Evolutionary conservation across 1,140 invertebrate species (phyloP).

Genomic region (Caligus rogercresseyi): DNA sequence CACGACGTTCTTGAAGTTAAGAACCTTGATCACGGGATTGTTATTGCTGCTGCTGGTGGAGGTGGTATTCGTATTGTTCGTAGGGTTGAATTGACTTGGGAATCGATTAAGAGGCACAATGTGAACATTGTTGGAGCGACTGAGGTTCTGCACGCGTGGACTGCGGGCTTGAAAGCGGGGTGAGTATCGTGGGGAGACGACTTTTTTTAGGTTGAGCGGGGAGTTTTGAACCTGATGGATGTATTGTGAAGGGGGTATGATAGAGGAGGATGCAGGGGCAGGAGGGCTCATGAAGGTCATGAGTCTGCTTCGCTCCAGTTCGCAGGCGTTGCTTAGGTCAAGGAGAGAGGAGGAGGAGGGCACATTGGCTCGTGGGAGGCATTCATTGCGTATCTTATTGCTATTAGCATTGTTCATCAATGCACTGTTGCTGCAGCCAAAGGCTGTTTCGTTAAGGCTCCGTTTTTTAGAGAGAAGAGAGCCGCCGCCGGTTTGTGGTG

Average conservation of each 20-base stretch:
- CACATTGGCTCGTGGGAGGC: no score
- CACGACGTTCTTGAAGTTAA: background rate
- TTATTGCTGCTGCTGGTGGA: background rate
- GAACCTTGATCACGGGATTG: background rate
- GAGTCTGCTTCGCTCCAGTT: background rate
- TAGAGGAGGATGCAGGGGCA: background rate
- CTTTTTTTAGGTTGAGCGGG: background rate
- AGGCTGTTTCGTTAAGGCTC: no score
- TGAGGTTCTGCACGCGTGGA: background rate
- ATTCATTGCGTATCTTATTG: no score
- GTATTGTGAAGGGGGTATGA: background rate
- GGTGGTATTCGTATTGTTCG: background rate
- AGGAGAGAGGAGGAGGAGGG: constrained; percentile 2
- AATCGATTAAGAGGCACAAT: background rate
- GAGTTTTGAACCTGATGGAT: background rate
- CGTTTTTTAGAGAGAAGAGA: no score
- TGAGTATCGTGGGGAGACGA: background rate
- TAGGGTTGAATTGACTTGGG: background rate
- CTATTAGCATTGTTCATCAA: no score
- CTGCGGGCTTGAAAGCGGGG: background rate
- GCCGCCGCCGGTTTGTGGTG: no score
- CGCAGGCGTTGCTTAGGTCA: constrained; percentile 9
- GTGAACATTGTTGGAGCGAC: background rate
- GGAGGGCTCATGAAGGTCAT: background rate
- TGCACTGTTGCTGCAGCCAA: no score